These are phyloP conservation scores for Lissonota sp. DNA, from an alignment of 2,888 invertebrate genomes.

Conservation along the genomic window DNA sequence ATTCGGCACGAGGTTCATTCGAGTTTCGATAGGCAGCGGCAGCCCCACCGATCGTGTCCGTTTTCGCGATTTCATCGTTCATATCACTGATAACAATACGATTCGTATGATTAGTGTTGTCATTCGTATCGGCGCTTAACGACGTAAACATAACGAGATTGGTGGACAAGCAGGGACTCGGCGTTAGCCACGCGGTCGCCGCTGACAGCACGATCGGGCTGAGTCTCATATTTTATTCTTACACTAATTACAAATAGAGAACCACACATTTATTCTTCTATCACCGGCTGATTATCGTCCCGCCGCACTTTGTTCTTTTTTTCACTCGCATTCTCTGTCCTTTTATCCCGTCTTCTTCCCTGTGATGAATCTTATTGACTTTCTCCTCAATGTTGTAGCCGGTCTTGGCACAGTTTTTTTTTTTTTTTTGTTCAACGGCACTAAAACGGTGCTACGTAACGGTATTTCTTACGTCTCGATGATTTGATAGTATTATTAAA, in stretches of 20 bases:
- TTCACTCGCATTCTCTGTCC: conserved; percentile 49
- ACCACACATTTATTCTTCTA: conserved; percentile 1
- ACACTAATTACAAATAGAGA: neutral
- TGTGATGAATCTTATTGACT: neutral
- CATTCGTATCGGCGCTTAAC: conserved; percentile 27
- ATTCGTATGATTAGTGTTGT: conserved; percentile 77
- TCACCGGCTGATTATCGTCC: conserved; percentile 54
- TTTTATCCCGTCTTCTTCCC: neutral
- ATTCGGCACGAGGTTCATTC: conserved; percentile 85
- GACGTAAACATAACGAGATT: conserved; percentile 71
- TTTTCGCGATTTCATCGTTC: conserved; percentile 74
- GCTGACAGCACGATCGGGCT: conserved; percentile 81
- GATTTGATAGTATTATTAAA: neutral
- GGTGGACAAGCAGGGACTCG: conserved; percentile 81
- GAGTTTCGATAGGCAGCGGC: conserved; percentile 71
- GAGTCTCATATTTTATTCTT: conserved; percentile 75
- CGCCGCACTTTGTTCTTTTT: conserved; percentile 41
- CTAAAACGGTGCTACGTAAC: neutral
- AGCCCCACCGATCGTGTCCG: conserved; percentile 74
- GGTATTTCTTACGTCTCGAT: too few relatives aligned
- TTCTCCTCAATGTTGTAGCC: neutral
- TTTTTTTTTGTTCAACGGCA: neutral
- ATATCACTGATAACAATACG: conserved; percentile 20
- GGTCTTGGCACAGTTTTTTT: conserved; percentile 11
- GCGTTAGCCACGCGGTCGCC: conserved; percentile 80